Conservation (phyloP, 2,113 vertebrate genomes). For the Trinectes maculatus region DNA sequence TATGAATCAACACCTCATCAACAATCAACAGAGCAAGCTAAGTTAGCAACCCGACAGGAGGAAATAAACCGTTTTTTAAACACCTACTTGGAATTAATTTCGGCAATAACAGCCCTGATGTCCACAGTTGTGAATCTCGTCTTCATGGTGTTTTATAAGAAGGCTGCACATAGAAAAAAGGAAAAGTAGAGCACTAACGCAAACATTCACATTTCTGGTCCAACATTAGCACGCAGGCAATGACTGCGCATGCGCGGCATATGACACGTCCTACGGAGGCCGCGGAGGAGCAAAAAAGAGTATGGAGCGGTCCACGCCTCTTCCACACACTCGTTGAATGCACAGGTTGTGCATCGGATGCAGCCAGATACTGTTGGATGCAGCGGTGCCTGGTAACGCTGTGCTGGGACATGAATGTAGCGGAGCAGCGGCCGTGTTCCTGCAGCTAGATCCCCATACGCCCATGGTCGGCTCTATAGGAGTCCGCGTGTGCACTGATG, state of each 20-base stretch:
- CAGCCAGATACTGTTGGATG: too few relatives aligned
- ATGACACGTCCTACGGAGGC: slow-evolving; percentile 63
- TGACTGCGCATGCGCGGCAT: slow-evolving; percentile 22
- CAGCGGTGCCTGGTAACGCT: slow-evolving; percentile 22
- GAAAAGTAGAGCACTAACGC: not conserved
- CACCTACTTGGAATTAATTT: slow-evolving; percentile 87
- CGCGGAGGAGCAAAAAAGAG: slow-evolving; percentile 20
- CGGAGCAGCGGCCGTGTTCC: not conserved
- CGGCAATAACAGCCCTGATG: slow-evolving; percentile 89
- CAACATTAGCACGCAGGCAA: not conserved
- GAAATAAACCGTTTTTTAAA: not conserved
- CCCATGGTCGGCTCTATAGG: slow-evolving; percentile 35
- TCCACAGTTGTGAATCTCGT: slow-evolving; percentile 91
- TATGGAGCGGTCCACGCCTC: slow-evolving; percentile 45
- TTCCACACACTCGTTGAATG: not conserved
- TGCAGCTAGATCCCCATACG: not conserved
- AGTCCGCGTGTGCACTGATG: slow-evolving; percentile 60
- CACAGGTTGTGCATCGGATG: slow-evolving; percentile 25
- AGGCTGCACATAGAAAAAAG: not conserved
- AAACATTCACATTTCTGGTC: slow-evolving; percentile 37
- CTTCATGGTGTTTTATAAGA: slow-evolving; percentile 84
- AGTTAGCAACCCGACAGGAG: slow-evolving; percentile 17
- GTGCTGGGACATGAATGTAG: slow-evolving; percentile 20
- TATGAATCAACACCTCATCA: slow-evolving; percentile 1
- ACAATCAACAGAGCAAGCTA: slow-evolving; percentile 3